phyloP scores from a whole-genome alignment of 2,113 vertebrate genomes.

The Apteryx mantelli region DNA sequence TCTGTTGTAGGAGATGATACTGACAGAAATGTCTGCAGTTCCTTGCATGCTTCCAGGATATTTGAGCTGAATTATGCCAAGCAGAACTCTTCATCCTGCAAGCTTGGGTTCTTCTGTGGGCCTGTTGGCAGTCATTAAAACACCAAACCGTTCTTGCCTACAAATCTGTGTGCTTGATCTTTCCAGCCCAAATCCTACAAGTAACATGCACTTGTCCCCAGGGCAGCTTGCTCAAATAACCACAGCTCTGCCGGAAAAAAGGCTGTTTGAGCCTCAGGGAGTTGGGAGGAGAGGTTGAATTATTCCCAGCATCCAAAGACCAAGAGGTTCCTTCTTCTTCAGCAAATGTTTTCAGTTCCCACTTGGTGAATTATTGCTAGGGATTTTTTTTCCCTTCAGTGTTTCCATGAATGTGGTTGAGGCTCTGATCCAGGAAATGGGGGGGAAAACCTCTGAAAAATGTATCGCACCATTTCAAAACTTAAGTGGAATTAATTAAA shows the following conservation, averaged over 20 bases:
- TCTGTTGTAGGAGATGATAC: not conserved
- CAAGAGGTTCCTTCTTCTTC: conserved; percentile 50
- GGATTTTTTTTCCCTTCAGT: conserved; percentile 47
- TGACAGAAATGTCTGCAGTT: conserved; percentile 12
- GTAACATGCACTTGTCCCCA: conserved; percentile 67
- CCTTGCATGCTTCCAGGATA: conserved; percentile 2
- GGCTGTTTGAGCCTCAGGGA: conserved; percentile 47
- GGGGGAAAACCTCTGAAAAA: conserved; percentile 54
- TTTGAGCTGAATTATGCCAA: conserved; percentile 31
- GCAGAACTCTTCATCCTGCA: conserved; percentile 24
- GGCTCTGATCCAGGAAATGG: conserved; percentile 74
- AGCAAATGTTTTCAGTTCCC: conserved; percentile 61
- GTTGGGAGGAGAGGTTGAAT: conserved; percentile 47
- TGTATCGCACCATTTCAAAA: conserved; percentile 70
- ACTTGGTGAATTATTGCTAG: conserved; percentile 66
- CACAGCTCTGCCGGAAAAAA: conserved; percentile 58
- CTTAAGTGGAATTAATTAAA: conserved; percentile 77
- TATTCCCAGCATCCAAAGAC: conserved; percentile 63
- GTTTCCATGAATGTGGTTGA: conserved; percentile 73
- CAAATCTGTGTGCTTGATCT: conserved; percentile 56
- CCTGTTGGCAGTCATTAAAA: conserved; percentile 57
- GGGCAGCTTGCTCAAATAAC: conserved; percentile 61
- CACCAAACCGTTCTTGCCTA: conserved; percentile 55
- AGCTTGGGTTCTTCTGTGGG: not conserved
- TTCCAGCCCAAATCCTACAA: conserved; percentile 53